Percentiles rank a stretch among this genome's conserved stretches.
These are phyloP conservation scores for Anolis sagrei DNA, from an alignment of 2,113 vertebrate genomes.

Conservation along the genomic window DNA sequence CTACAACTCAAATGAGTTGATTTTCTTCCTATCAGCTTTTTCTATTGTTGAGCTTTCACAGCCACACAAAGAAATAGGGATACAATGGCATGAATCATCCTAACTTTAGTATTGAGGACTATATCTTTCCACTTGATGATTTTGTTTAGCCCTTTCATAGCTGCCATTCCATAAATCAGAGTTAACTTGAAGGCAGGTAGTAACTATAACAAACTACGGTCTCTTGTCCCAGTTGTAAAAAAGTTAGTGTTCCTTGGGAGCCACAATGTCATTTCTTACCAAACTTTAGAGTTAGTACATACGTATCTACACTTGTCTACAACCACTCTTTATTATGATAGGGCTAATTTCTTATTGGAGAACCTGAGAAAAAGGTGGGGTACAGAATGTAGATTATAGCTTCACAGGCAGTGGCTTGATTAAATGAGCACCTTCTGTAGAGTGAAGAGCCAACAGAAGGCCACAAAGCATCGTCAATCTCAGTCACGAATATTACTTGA, in stretches of 20 bases:
- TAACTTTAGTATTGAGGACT: no score
- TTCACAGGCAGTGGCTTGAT: conserved; percentile 18
- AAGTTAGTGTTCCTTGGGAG: background rate
- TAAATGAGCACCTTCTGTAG: background rate
- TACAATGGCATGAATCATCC: no score
- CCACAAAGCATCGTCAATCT: conserved; percentile 34
- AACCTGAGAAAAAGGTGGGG: background rate
- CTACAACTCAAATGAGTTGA: no score
- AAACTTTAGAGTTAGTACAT: background rate
- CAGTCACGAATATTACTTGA: conserved; percentile 41
- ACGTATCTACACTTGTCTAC: background rate
- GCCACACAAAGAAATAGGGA: no score
- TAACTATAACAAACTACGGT: background rate
- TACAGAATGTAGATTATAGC: conserved; percentile 13
- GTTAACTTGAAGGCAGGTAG: no score
- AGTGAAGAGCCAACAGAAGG: background rate
- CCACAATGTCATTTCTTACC: background rate
- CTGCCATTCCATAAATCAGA: no score
- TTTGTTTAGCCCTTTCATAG: no score
- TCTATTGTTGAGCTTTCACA: no score
- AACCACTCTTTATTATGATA: background rate
- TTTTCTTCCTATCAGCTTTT: no score
- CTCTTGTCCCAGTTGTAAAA: background rate
- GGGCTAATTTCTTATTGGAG: background rate
- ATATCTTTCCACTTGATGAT: no score